Base-by-base conservation (phyloP, 2,113 vertebrate genomes). In the Ancistrus triradiatus region DNA sequence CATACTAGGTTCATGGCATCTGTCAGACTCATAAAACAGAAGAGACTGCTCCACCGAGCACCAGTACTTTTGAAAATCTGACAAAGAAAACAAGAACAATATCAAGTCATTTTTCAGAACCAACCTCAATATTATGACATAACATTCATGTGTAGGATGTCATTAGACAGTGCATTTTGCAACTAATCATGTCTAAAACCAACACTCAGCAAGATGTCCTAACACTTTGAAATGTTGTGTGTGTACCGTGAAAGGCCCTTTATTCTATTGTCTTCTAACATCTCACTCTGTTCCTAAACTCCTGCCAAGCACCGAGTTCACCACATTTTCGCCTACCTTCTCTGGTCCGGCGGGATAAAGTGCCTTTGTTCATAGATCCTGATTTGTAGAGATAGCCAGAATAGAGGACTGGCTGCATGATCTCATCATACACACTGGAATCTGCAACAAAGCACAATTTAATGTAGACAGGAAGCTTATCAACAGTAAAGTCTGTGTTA, bases 21-120 rank as follows among this genome's bases (percentile, higher is more conserved):
- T 86, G 37, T 92, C 92, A 0, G 86, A 89, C 76, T 92, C 91
- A 0, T 90, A 94, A 59, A 93, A 83, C 4, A 90, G 76, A 65
- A 95, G 80, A 2, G 79, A 78, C 64, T 73, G 88, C 63, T 93
- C 92, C 83, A 95, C 81, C 0, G 85, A 84, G 56, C 91, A 92
- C 93, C 93, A 95, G 1, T 79, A 87, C 60, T 82, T 89, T 75
- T 94, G 91, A 78, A 93, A 94, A 19, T 95, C 93, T 95, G 78
- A 13, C 4, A 17, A 42, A 2, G 28, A 17, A 7, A 46, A 46
- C 2, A 13, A 7, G 61, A 15, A 17, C 7, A 58, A 31, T 17
- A 17, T 21, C 35, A 27, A 14, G 10, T 48, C 38, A 57, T 28
- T 15, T 31, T 31, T 31, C 3, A 31, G 7, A 7, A 31, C 27